Evolutionary conservation across 2,797 vertebrate species (phyloP), one percentile per base, ranked within the genome.

Genomic region (Tachyglossus aculeatus): DNA sequence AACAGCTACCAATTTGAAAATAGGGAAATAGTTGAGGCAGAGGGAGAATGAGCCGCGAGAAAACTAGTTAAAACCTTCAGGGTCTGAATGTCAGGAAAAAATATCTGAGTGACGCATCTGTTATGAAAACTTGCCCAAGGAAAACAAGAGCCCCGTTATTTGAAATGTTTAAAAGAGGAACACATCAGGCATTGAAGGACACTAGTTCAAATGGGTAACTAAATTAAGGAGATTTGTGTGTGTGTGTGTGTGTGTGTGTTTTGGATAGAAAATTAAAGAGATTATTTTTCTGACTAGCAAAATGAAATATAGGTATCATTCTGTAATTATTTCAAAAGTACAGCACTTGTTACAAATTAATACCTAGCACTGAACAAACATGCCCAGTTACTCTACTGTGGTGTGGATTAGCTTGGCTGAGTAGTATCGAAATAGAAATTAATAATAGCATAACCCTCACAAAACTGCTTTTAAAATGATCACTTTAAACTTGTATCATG

Each of bases 401-500:
- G 53, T 27, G 9, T 52, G 22, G 36, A 59, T 66, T 67, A 80
- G 75, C 40, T 5, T 67, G 64, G 52, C 66, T 73, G 69, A 86
- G 63, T 32, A 78, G 45, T 48, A 74, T 87, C 84, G 86, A 88
- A 89, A 84, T 39, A 60, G 53, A 82, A 84, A 86, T 76, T 77
- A 83, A 36, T 67, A 70, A 80, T 40, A 54, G 62, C 22, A 84
- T 66, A 70, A 76, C 69, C 67, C 84, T 78, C 55, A 44, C 41
- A 76, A 89, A 88, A 73, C 66, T 72, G 77, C 60, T 67, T 63
- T 88, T 85, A 41, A 81, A 81, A 44, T 53, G 29, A 81, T 78
- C 53, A 72, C 80, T 57, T 37, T 71, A 64, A 83, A 71, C 19
- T 75, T 67, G 71, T 68, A 70, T 61, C 54, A 71, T 71, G 72